A percentile compares a stretch with the other conserved stretches of the same genome.
phyloP scores from a whole-genome alignment of 2,797 vertebrate genomes.

The Gephyroberyx darwinii region DNA sequence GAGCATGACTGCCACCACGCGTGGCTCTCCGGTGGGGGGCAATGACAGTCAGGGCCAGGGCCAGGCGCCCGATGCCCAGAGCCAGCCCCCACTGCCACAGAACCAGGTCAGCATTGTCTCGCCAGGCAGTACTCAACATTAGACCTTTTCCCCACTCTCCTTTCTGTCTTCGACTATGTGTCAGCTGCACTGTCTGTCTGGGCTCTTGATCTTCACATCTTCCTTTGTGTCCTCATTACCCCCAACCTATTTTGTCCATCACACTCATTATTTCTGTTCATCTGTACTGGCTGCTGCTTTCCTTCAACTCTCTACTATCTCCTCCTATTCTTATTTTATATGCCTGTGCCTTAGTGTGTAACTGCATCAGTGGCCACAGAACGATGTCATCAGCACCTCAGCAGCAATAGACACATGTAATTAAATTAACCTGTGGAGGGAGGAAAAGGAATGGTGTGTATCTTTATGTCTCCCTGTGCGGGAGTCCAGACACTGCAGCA shows the following conservation, averaged over 20 bases:
- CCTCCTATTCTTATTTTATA: conserved; percentile 1
- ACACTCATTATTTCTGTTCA: neutral
- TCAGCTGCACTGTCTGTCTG: neutral
- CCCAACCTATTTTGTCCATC: neutral
- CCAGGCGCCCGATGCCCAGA: conserved; percentile 98
- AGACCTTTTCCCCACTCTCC: neutral
- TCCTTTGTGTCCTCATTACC: neutral
- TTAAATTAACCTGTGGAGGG: conserved; percentile 30
- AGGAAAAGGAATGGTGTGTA: neutral
- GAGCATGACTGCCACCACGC: conserved; percentile 99
- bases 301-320: neutral
- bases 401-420: conserved; percentile 3
- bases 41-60: conserved; percentile 98
- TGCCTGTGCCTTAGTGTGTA: neutral
- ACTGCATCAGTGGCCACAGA: conserved; percentile 8
- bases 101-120: conserved; percentile 89
- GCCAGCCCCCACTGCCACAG: conserved; percentile 97
- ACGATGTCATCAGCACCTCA: neutral
- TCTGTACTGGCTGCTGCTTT: neutral
- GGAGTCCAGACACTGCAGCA: conserved; percentile 55
- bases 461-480: conserved; percentile 27
- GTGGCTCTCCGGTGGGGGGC: conserved; percentile 99
- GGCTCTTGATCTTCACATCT: neutral
- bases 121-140: neutral
- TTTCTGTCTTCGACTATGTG: neutral